phyloP scores from a whole-genome alignment of 2,797 vertebrate genomes.

The Petrocephalus sullivani region DNA sequence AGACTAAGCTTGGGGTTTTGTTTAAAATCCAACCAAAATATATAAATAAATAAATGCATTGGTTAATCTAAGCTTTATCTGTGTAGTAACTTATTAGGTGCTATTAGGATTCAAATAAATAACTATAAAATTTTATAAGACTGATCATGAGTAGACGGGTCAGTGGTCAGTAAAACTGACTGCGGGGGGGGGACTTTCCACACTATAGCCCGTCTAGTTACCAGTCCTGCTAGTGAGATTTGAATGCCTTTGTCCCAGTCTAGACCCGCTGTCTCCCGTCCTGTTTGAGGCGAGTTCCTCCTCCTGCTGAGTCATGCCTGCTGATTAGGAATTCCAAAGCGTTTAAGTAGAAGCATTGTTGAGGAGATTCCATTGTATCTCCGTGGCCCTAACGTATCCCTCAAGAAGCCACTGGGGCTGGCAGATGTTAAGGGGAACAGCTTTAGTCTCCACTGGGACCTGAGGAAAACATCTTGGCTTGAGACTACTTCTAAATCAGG shows the following conservation, averaged over 20 bases:
- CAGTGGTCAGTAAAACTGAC: not conserved
- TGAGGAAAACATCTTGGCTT: not conserved
- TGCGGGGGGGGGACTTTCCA: not conserved
- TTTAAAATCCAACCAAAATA: not conserved
- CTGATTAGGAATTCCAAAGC: not conserved
- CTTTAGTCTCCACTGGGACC: not conserved
- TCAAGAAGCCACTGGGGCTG: not conserved
- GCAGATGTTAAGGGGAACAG: not conserved
- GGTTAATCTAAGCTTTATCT: not conserved
- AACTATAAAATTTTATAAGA: not conserved
- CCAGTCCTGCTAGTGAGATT: not conserved
- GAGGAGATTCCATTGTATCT: not conserved
- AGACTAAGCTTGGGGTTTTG: too few relatives aligned
- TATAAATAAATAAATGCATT: not conserved
- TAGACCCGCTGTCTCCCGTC: not conserved
- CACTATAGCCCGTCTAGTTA: not conserved
- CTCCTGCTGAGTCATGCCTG: not conserved
- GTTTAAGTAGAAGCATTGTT: not conserved
- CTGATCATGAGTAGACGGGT: not conserved
- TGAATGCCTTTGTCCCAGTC: not conserved
- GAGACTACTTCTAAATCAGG: not conserved
- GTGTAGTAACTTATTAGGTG: not conserved
- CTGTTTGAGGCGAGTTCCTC: not conserved
- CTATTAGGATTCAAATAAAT: not conserved
- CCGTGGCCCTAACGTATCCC: not conserved